A percentile compares a stretch with the other conserved stretches of the same genome.
Evolutionary conservation across 2,113 vertebrate genomes (phyloP).

Genomic region (Epinephelus fuscoguttatus): DNA sequence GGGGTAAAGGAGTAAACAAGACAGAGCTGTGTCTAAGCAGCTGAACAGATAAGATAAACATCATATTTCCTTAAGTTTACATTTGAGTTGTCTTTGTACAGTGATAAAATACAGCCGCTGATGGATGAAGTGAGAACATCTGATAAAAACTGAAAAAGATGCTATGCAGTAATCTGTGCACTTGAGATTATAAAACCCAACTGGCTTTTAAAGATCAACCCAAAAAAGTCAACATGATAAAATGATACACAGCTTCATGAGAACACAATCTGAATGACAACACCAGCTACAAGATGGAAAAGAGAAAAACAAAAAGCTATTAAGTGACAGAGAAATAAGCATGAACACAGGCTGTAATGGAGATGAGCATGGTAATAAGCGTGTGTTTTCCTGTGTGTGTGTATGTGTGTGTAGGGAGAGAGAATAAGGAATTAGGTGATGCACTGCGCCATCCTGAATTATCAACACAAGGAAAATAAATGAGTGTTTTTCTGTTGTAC

Average conservation of each 20-base stretch:
- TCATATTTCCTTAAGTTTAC: neutral
- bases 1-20: neutral
- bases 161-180: neutral
- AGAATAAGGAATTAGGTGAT: neutral
- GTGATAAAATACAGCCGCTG: neutral
- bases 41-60: conserved; percentile 6
- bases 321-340: neutral
- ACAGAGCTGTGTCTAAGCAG: neutral
- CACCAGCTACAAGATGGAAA: neutral
- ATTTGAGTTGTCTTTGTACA: neutral
- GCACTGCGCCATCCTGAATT: neutral
- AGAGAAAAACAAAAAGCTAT: neutral
- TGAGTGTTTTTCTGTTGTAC: neutral
- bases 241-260: neutral
- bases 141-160: neutral
- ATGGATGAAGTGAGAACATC: neutral
- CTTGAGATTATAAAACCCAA: conserved; percentile 3
- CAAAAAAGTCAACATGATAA: neutral
- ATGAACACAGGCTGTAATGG: neutral
- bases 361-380: neutral
- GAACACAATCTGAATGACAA: neutral
- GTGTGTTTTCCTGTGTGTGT: neutral
- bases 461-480: neutral
- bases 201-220: neutral
- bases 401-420: neutral